Evolutionary conservation across 2,797 vertebrate species (phyloP).

Genomic region (Falco naumanni): DNA sequence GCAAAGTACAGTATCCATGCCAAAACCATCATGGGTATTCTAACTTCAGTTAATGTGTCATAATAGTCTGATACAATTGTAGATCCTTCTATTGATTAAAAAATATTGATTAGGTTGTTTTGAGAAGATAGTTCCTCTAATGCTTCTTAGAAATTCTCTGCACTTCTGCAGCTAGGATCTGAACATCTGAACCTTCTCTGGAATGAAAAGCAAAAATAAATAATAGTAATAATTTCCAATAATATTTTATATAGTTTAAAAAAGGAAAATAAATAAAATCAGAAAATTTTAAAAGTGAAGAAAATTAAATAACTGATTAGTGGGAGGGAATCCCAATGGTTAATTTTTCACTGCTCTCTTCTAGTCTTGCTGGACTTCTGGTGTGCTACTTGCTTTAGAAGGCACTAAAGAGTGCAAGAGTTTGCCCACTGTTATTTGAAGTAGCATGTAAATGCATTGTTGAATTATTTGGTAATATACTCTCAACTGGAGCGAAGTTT

Average conservation of each 20-base stretch:
- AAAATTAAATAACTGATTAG: not conserved
- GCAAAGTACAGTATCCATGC: not conserved
- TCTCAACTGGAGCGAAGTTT: not conserved
- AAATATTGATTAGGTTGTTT: not conserved
- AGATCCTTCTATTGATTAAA: not conserved
- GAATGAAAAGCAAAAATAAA: not conserved
- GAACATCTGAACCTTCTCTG: not conserved
- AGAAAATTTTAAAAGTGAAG: not conserved
- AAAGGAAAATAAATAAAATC: not conserved
- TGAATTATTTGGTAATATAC: not conserved
- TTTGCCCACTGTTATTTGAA: not conserved
- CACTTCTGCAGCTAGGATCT: not conserved
- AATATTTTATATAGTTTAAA: not conserved
- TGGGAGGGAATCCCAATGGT: not conserved
- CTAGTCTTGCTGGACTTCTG: not conserved
- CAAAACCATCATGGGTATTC: not conserved
- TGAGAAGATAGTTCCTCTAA: not conserved
- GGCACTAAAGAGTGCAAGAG: not conserved
- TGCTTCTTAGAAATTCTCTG: not conserved
- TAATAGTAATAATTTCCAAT: not conserved
- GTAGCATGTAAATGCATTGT: not conserved
- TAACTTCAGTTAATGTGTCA: not conserved
- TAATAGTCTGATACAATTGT: not conserved
- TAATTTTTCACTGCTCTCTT: not conserved
- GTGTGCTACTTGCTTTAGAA: not conserved